phyloP scores from a whole-genome alignment of 2,797 vertebrate genomes.

The Poecilia picta region DNA sequence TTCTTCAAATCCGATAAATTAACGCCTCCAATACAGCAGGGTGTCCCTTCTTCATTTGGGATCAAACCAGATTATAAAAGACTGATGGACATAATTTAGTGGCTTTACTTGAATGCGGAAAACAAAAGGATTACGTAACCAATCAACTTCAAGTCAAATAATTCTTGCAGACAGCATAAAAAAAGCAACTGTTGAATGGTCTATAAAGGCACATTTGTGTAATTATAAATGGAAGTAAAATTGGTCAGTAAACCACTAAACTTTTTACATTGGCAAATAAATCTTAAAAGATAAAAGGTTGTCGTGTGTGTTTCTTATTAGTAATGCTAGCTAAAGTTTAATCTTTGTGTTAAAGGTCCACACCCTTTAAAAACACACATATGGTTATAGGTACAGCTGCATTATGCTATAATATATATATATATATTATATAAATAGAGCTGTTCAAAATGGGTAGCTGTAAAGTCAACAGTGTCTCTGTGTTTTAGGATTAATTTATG shows the following conservation, averaged over 20 bases:
- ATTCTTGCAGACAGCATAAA: not conserved
- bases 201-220: not conserved
- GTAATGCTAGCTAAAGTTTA: not conserved
- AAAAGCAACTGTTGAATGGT: not conserved
- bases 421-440: not conserved
- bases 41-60: not conserved
- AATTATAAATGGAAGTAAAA: not conserved
- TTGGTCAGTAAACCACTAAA: not conserved
- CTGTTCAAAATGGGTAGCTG: not conserved
- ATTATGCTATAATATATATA: not conserved
- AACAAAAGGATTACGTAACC: not conserved
- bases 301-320: not conserved
- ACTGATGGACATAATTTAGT: not conserved
- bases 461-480: not conserved
- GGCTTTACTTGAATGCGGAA: not conserved
- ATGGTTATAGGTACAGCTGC: not conserved
- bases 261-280: not conserved
- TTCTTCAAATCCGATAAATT: not conserved
- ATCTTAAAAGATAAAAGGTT: not conserved
- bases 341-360: not conserved
- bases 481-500: not conserved
- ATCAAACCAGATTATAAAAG: not conserved
- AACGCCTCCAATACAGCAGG: not conserved
- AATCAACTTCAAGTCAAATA: not conserved
- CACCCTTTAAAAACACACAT: not conserved